Conservation (phyloP, 2,888 invertebrate genomes). For the Clivina fossor region DNA sequence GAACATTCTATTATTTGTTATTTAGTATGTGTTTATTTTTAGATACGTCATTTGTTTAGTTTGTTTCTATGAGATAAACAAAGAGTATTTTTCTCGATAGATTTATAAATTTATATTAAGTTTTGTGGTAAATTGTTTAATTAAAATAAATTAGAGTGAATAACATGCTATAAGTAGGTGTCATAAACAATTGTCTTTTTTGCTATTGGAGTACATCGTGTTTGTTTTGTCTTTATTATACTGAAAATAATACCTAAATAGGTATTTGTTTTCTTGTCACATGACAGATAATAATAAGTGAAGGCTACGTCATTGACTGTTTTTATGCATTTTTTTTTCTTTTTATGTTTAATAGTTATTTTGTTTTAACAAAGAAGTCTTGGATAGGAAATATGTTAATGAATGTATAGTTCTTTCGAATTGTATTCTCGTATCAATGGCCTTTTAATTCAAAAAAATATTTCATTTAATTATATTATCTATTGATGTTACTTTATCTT, state of each 20-base stretch:
- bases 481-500: slow-evolving; percentile 17
- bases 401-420: slow-evolving; percentile 12
- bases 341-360: slow-evolving; percentile 19
- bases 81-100: slow-evolving; percentile 14
- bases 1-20: slow-evolving; percentile 2
- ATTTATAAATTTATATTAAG: not conserved
- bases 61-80: too few relatives aligned
- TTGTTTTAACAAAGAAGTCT: slow-evolving; percentile 3
- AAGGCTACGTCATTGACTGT: slow-evolving; percentile 17
- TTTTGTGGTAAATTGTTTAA: too few relatives aligned
- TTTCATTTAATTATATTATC: slow-evolving; percentile 13
- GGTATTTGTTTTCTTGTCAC: slow-evolving; percentile 21
- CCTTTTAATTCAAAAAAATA: slow-evolving; percentile 19
- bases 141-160: slow-evolving; percentile 16
- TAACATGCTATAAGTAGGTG: slow-evolving; percentile 22
- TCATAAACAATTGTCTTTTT: slow-evolving; percentile 16
- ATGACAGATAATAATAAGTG: slow-evolving; percentile 20
- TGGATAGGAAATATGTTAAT: slow-evolving; percentile 12
- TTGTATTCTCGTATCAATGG: slow-evolving; percentile 11
- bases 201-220: not conserved
- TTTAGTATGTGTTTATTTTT: slow-evolving; percentile 6
- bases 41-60: too few relatives aligned
- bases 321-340: slow-evolving; percentile 27
- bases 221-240: slow-evolving; percentile 10
- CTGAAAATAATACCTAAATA: slow-evolving; percentile 10